Evolutionary conservation across 2,113 vertebrate genomes (phyloP), one percentile per base, ranked within the genome.

Genomic region (Scortum barcoo): DNA sequence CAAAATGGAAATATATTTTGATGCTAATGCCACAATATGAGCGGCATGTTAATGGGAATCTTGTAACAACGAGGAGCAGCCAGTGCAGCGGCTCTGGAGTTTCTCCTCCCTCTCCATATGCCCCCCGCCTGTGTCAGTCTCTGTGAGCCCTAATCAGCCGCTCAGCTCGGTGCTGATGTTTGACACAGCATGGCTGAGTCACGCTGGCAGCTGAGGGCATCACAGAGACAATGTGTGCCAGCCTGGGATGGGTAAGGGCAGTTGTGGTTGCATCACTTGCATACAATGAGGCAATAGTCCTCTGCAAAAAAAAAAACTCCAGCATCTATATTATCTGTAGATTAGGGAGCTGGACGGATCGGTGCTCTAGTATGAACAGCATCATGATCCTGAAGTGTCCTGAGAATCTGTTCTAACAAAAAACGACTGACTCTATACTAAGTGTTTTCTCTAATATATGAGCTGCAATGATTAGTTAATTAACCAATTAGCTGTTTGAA

Each of bases 141-240:
- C 51, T 58, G 62, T 80, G 75, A 19, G 66, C 46, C 54, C 50
- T 61, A 62, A 85, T 75, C 82, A 74, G 56, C 33, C 30, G n/a
- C 74, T 84, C 63, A 65, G 69, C 63, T 81, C 75, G 28, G 71
- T 20, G 1, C 67, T 72, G 69, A 70, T 86, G 77, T 87, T 80
- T 73, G 80, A 76, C 78, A 77, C 84, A 86, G 81, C 57, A 75
- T 33, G 76, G 83, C 80, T 81, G 76, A 84, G 67, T 84, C 83
- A 81, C 24, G 69, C 60, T 56, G 74, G 62, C 85, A 69, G 78
- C 72, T 80, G 60, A 67, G 72, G 44, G 73, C 63, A 71, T 72
- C 76, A 73, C 46, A 48, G 63, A 84, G 40, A 51, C 66, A 82
- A 76, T 42, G 50, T 84, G 83, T 78, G 84, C 69, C 78, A 85